Base-by-base conservation (phyloP, 2,797 vertebrate species). In the Phataginus tetradactyla region DNA sequence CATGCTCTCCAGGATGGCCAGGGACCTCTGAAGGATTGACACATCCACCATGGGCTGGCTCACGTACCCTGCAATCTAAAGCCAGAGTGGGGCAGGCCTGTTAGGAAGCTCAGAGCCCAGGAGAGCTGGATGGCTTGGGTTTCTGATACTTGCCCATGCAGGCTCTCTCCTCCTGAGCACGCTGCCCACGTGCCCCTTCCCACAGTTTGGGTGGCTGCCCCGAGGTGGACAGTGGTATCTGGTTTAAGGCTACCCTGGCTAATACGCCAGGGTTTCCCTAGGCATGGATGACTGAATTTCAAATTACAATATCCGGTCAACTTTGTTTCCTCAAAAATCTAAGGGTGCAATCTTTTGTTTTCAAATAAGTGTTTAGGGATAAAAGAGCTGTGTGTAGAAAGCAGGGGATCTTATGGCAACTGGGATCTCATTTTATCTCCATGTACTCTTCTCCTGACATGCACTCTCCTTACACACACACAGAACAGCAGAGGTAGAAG, bases 1-100 rank as follows among this genome's bases (percentile, higher is more conserved):
- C 99, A 99, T 99, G 98, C 99, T 99, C 98, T 99, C 99, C 85
- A 99, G 98, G 97, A 99, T 99, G 97, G 99, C 99, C 96, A 99
- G 98, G 7, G 99, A 99, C 78, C 99, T 98, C 98, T 99, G 99
- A 96, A 99, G 99, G 97, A 99, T 99, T 86, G 99, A 99, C 96
- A 99, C 99, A 0, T 99, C 99, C 97, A 99, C 99, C 98, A 99
- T 99, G 23, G 99, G 99, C 99, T 99, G 99, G 97, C 99, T 99
- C 97, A 99, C 99, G 0, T 99, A 99, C 69, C 99, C 99, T 7
- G 99, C 99, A 45, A 99, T 99, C 99, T 99, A 59, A 59, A 94
- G 68, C 29, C 66, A 97, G 85, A 87, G 1, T 13, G 61, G 49
- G 86, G 42, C 63, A 68, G 3, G 10, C 97, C 80, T 18, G 49